A percentile compares a stretch with the other conserved stretches of the same genome.
phyloP scores from a whole-genome alignment of 2,888 invertebrate species.

The Himalopsyche kuldschensis region DNA sequence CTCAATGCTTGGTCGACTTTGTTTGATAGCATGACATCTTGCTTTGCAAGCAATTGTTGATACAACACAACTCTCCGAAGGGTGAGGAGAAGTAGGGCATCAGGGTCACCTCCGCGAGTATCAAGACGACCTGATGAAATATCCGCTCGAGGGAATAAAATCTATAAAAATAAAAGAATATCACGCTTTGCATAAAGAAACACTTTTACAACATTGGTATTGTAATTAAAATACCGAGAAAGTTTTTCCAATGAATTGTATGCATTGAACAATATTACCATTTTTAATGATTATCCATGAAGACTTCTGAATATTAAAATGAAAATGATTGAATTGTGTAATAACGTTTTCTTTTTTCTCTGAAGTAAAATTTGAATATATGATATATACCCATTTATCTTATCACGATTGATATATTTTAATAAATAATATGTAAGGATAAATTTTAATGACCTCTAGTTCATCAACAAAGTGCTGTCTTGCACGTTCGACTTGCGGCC shows the following conservation, averaged over 20 bases:
- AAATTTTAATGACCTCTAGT: constrained; percentile 50
- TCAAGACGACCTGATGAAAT: constrained; percentile 48
- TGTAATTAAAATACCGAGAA: too few relatives aligned
- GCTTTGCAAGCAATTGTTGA: constrained; percentile 52
- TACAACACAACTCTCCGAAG: constrained; percentile 53
- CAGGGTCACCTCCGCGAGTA: constrained; percentile 45
- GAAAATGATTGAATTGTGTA: neutral
- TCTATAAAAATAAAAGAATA: constrained; percentile 42
- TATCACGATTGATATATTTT: neutral
- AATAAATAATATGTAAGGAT: neutral
- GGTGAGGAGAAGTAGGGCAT: constrained; percentile 50
- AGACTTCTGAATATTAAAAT: neutral
- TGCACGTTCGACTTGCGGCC: constrained; percentile 73
- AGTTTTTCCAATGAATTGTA: too few relatives aligned
- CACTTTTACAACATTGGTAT: too few relatives aligned
- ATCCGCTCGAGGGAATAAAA: constrained; percentile 53
- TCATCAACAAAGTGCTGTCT: constrained; percentile 66
- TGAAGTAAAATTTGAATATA: neutral
- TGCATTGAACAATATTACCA: too few relatives aligned
- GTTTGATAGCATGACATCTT: constrained; percentile 50
- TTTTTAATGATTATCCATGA: neutral
- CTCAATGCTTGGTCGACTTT: constrained; percentile 55
- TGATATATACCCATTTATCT: neutral
- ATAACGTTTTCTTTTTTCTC: neutral
- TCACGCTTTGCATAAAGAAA: neutral